phyloP scores from a whole-genome alignment of 2,888 invertebrate genomes.

The Prenolepis imparis region DNA sequence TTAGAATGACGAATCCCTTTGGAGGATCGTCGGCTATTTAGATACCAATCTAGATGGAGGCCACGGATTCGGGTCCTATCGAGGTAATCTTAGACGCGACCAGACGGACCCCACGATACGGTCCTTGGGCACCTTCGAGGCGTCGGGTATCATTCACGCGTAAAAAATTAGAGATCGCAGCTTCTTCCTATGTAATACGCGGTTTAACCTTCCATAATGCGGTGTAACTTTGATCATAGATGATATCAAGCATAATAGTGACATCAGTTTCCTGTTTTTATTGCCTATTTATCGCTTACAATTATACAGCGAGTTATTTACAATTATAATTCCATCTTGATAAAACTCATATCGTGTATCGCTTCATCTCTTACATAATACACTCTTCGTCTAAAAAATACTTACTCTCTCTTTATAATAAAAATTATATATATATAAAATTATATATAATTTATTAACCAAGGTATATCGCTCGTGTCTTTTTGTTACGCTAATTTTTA shows the following conservation, averaged over 20 bases:
- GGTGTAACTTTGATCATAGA: constrained; percentile 46
- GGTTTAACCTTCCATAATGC: constrained; percentile 45
- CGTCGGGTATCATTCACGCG: constrained; percentile 36
- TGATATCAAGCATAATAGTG: constrained; percentile 21
- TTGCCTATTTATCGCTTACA: background rate
- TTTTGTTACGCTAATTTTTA: background rate
- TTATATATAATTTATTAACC: no score
- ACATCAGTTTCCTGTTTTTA: constrained; percentile 28
- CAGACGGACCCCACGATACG: constrained; percentile 58
- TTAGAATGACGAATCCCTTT: constrained; percentile 84
- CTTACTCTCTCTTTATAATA: background rate
- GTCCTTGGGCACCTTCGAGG: constrained; percentile 51
- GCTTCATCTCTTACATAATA: background rate
- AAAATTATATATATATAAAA: no score
- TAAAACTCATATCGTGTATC: background rate
- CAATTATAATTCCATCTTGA: background rate
- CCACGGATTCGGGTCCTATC: constrained; percentile 69
- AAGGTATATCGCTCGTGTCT: background rate
- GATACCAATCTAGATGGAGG: constrained; percentile 81
- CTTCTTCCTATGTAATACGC: constrained; percentile 47
- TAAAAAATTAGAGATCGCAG: constrained; percentile 48
- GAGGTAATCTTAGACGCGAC: constrained; percentile 70
- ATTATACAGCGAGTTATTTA: background rate
- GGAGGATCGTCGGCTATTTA: constrained; percentile 80
- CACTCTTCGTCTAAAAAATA: background rate